Evolutionary conservation across 2,113 vertebrate species (phyloP).

Genomic region (Illadopsis cleaveri): DNA sequence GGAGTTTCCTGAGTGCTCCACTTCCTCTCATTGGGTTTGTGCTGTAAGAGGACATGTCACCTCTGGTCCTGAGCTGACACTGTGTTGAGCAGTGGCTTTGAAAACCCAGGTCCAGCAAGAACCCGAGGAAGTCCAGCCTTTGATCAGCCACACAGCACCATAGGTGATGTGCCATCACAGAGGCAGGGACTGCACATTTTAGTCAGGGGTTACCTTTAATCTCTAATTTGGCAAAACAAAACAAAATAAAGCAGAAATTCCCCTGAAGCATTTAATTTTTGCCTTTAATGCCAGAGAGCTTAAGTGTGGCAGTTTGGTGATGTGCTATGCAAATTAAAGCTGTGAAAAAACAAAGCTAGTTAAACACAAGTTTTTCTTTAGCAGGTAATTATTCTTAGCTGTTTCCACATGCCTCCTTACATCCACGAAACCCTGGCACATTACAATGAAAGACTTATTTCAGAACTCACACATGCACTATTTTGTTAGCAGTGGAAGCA

Average conservation of each 20-base stretch:
- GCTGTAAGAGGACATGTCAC: background rate
- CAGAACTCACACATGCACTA: conserved; percentile 48
- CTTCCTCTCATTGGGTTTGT: background rate
- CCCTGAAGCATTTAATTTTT: conserved; percentile 6
- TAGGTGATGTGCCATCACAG: conserved; percentile 31
- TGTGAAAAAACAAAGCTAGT: conserved; percentile 56
- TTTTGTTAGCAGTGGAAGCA: conserved; percentile 57
- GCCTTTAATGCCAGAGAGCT: conserved; percentile 42
- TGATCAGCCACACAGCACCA: background rate
- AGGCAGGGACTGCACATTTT: conserved; percentile 9
- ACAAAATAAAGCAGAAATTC: conserved; percentile 30
- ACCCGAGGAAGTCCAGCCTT: background rate
- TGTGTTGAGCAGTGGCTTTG: background rate
- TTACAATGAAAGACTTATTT: conserved; percentile 59
- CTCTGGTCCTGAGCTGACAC: background rate
- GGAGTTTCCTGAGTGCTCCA: background rate
- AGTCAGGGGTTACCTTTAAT: conserved; percentile 60
- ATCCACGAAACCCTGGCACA: background rate
- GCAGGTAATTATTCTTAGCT: conserved; percentile 42
- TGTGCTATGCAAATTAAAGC: conserved; percentile 62
- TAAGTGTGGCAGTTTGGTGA: conserved; percentile 51
- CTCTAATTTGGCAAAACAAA: conserved; percentile 63
- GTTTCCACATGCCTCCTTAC: conserved; percentile 43
- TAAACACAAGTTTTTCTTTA: conserved; percentile 46
- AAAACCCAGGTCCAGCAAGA: background rate